Conservation (phyloP, 2,797 vertebrate genomes). For the Galago senegalensis region DNA sequence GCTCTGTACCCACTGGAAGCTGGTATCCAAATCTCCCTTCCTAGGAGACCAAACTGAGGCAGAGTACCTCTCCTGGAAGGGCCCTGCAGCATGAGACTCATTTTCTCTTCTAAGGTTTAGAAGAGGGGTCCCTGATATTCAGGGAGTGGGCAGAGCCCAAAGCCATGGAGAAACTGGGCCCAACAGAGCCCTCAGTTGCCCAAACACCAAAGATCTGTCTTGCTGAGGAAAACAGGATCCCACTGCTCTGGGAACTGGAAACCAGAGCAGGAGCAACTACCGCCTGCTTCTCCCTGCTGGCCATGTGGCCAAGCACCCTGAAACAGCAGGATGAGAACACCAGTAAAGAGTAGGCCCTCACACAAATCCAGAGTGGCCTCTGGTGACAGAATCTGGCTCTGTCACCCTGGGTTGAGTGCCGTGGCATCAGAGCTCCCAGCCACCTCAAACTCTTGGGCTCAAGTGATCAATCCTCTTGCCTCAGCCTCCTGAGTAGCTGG, state of each 20-base stretch:
- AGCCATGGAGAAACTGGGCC: neutral
- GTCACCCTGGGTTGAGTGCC: too few species aligned
- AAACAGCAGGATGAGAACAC: too few species aligned
- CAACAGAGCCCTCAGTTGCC: neutral
- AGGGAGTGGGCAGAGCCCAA: neutral
- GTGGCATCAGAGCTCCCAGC: too few species aligned
- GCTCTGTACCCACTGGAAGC: neutral
- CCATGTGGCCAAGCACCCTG: accelerated
- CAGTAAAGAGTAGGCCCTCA: accelerated
- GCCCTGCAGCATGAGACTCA: too few species aligned
- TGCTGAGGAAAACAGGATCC: neutral
- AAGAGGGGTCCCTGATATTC: neutral
- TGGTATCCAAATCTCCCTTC: neutral
- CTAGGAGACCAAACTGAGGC: neutral
- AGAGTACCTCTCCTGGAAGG: accelerated
- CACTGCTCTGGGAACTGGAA: too few species aligned
- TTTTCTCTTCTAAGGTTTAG: too few species aligned
- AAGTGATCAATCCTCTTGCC: too few species aligned
- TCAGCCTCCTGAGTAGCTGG: too few species aligned
- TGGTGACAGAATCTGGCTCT: too few species aligned
- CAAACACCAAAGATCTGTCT: neutral
- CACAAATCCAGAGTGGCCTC: neutral
- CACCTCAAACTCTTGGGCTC: too few species aligned
- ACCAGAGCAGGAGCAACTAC: neutral
- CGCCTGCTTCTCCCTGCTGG: neutral